Base-by-base conservation (phyloP, 1,140 invertebrate genomes). In the Sinonovacula constricta region DNA sequence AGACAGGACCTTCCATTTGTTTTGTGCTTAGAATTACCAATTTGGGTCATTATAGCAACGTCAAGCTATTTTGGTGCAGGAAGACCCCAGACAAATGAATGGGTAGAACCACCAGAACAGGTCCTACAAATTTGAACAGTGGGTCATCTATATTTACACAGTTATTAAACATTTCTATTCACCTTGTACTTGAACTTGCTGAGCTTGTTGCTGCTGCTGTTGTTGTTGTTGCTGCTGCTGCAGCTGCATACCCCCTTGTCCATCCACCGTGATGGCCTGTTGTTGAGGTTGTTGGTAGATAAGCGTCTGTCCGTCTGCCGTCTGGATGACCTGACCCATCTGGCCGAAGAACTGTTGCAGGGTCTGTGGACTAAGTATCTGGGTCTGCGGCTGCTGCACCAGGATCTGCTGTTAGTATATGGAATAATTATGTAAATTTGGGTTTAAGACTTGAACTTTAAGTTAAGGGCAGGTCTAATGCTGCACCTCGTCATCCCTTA, bases 301-400 rank as follows among this genome's bases (percentile, higher is more conserved):
- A 0, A 84, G 33, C 10, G 96, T 97, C 90, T 98, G 97, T n/a
- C 97, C 97, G 92, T 98, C 97, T 0, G 95, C 92, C 12, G 96
- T 96, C 89, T 98, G 97, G 39, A 98, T 94, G 30, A 98, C 93
- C 79, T 92, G 91, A 33, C 89, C 84, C 65, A 95, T 94, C 75
- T 92, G 66, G 15, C 57, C 60, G 51, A 79, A 31, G 39, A 79
- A 54, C 34, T 70, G 77, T 56, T 34, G 22, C 1, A 71, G 34
- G 34, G 56, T 79, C 31, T 79, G 68, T 45, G 69, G 49, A 30
- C 5, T 63, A 24, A 71, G 26, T 4, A 79, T 53, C 72, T 76
- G 71, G 14, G 72, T 65, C 60, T 82, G 81, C 33, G 54, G 74
- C 33, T 14, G 65, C 53, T 71, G 66, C 12, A 90, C 88, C 33